phyloP scores from a whole-genome alignment of 1,140 invertebrate genomes.

The Trachelipus rathkii region DNA sequence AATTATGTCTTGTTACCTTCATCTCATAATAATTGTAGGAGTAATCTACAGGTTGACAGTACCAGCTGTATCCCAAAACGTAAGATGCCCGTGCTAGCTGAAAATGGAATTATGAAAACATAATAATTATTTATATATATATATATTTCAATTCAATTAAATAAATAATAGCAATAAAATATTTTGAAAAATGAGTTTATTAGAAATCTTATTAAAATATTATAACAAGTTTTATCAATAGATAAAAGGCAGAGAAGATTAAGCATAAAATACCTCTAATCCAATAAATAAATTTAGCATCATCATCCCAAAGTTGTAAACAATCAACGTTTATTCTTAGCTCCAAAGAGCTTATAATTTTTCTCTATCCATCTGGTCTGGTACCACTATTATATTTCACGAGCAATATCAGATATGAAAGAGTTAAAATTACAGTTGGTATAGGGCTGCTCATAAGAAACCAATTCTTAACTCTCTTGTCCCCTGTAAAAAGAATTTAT shows the following conservation, averaged over 20 bases:
- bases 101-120: background rate
- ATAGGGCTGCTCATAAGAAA: conserved; percentile 75
- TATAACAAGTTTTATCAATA: background rate
- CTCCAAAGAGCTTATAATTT: conserved; percentile 70
- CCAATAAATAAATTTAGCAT: conserved; percentile 80
- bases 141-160: background rate
- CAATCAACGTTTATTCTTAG: conserved; percentile 70
- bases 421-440: conserved; percentile 69
- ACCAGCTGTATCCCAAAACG: conserved; percentile 76
- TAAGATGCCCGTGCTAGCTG: conserved; percentile 70
- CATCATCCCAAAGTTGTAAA: conserved; percentile 82
- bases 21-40: conserved; percentile 75
- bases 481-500: conserved; percentile 50
- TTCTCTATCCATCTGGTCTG: conserved; percentile 81
- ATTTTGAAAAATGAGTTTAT: background rate
- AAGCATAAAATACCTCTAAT: conserved; percentile 57
- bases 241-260: no score
- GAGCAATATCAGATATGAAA: conserved; percentile 71
- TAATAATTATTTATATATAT: background rate
- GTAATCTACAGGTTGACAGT: conserved; percentile 81
- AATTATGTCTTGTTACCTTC: conserved; percentile 58
- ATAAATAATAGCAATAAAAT: background rate
- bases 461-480: conserved; percentile 79
- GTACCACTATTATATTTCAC: no score
- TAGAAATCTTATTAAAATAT: background rate